Base-by-base conservation (phyloP, 1,140 invertebrate genomes). In the Popillia japonica region DNA sequence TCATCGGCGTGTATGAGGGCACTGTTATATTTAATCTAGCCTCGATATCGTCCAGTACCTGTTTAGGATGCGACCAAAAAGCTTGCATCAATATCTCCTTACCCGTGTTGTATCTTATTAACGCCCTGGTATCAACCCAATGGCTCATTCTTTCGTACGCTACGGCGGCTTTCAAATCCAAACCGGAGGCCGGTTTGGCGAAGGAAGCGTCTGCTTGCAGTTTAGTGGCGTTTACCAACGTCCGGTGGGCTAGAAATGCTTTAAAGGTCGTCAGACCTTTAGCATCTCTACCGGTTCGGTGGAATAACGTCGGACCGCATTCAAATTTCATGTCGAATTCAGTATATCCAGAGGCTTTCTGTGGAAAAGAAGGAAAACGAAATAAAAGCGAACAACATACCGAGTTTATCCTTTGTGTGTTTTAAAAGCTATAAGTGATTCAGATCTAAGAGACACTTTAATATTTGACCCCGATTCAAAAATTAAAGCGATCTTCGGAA, bases 1-100 rank as follows among this genome's bases (percentile, higher is more conserved):
- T 81, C 87, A 92, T 89, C 0, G 92, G 90, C 68, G 90, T 89
- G 68, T 91, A 91, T 41, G 90, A 89, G 0, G 92, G 92, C 34
- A 92, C 87, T 0, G 89, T 91, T 2, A 93, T 81, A 81, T 92
- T 92, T 41, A 90, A 86, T 64, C 89, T 89, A 3, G 87, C 88
- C 83, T 93, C 90, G 34, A 92, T 86, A 3, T 87, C 86, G 79
- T 92, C 89, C 20, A 91, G 82, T 3, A 85, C 84, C 0, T 88
- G 86, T 1, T 89, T 86, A 0, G 92, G 91, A 79, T 91, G 87
- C 10, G 88, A 86, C 85, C 23, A 88, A 61, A 82, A 90, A 2
- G 91, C 84, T 0, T 86, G 83, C 0, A 90, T 82, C 0, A 86
- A 89, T 22, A 92, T 89, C 83, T 92, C 90, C 83, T 93, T 93